Evolutionary conservation across 2,888 invertebrate genomes (phyloP), one percentile per base, ranked within the genome.

Genomic region (Amphipyra berbera): DNA sequence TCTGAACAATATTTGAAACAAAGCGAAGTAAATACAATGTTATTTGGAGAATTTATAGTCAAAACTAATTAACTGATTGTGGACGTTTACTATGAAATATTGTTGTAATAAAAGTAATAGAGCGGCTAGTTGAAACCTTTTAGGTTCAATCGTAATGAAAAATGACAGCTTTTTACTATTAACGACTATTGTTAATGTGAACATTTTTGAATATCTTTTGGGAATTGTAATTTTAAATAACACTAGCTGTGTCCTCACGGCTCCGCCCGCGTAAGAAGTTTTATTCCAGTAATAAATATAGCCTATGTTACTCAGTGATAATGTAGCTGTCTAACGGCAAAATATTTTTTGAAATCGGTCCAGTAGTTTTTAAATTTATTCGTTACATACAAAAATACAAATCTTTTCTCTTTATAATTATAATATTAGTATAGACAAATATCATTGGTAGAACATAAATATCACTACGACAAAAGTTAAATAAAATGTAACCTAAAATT

Each of bases 11-110:
- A 58, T 50, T 56, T 45, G 49, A 52, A 77, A 79, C 77, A 76
- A 76, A 66, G 73, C 59, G 27, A 41, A 59, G 55, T 73, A 66
- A 76, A 68, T 76, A 61, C 68, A 56, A 55, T 61, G 73, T 75
- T 68, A 69, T 78, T 79, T 65, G 7, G 75, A 59, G 63, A 75
- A 82, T 83, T 82, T 81, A 83, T 79, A 73, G 69, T 75, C 54
- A 56, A 57, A 70, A 81, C 77, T 82, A 82, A 84, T 84, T 81
- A 83, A 84, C 81, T 81, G 81, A 82, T 84, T 81, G 83, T 71
- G 71, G 65, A 72, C 78, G 68, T 78, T 78, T 73, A 70, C 75
- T 61, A 68, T 82, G 79, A 83, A 73, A 67, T 82, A 82, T 82
- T 67, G 63, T 74, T 57, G 76, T 74, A 82, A 79, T 82, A 76